phyloP scores from a whole-genome alignment of 2,113 vertebrate genomes.

The Engraulis encrasicolus region DNA sequence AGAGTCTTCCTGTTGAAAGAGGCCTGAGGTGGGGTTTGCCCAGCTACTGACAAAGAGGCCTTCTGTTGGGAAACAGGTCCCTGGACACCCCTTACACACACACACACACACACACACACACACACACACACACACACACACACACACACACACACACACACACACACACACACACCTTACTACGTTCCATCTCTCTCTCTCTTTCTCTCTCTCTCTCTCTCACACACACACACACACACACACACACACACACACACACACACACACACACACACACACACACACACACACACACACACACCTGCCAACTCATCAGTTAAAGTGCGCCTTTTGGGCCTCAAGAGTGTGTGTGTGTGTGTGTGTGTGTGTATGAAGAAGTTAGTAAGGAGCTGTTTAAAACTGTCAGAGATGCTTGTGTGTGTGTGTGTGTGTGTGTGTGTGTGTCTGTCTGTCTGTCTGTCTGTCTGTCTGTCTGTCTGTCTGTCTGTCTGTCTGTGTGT shows the following conservation, averaged over 20 bases:
- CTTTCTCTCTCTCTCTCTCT: too few species aligned
- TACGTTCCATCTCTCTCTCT: too few species aligned
- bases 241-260: neutral
- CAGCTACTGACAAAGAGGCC: neutral
- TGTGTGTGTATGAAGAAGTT: neutral
- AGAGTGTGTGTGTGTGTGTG: neutral
- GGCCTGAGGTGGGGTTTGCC: neutral
- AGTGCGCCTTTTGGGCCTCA: neutral
- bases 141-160: neutral
- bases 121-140: neutral
- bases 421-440: neutral
- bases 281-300: neutral
- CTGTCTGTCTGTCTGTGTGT: too few species aligned
- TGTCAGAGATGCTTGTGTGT: neutral
- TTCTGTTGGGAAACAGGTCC: neutral
- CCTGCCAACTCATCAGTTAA: neutral
- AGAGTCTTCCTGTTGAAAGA: neutral
- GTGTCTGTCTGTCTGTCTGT: neutral
- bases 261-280: neutral
- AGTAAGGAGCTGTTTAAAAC: too few species aligned
- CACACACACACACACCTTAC: neutral
- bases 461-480: too few species aligned
- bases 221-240: constrained; percentile 2
- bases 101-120: constrained; percentile 1
- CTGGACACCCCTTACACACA: neutral